phyloP scores from a whole-genome alignment of 2,113 vertebrate genomes.

The Mellivora capensis region DNA sequence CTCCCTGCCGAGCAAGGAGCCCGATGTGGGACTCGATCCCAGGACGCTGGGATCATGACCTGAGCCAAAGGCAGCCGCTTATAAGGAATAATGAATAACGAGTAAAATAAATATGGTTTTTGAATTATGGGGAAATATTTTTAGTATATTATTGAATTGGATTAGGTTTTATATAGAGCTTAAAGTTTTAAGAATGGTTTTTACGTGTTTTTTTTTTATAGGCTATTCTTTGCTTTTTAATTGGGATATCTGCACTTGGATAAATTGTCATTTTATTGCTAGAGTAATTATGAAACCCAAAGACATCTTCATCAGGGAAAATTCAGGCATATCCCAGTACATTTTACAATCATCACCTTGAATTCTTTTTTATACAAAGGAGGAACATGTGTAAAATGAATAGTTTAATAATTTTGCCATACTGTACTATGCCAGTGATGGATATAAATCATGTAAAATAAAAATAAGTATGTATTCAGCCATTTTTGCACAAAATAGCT shows the following conservation, averaged over 20 bases:
- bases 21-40: too few relatives aligned
- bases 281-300: constrained; percentile 28
- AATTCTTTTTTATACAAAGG: background rate
- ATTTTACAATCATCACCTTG: background rate
- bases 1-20: too few relatives aligned
- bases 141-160: background rate
- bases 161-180: background rate
- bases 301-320: background rate
- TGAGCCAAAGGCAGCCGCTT: too few relatives aligned
- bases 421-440: background rate
- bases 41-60: too few relatives aligned
- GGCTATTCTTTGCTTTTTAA: background rate
- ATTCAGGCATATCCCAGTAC: background rate
- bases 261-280: constrained; percentile 9
- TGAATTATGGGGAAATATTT: background rate
- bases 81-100: background rate
- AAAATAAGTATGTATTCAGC: background rate
- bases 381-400: background rate
- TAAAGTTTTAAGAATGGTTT: constrained; percentile 8
- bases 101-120: background rate
- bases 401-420: background rate
- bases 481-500: background rate
- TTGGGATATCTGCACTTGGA: background rate
- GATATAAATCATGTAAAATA: background rate
- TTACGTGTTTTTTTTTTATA: background rate